These are phyloP conservation scores for Eupsilia transversa DNA, from an alignment of 2,888 invertebrate species.

Conservation along the genomic window DNA sequence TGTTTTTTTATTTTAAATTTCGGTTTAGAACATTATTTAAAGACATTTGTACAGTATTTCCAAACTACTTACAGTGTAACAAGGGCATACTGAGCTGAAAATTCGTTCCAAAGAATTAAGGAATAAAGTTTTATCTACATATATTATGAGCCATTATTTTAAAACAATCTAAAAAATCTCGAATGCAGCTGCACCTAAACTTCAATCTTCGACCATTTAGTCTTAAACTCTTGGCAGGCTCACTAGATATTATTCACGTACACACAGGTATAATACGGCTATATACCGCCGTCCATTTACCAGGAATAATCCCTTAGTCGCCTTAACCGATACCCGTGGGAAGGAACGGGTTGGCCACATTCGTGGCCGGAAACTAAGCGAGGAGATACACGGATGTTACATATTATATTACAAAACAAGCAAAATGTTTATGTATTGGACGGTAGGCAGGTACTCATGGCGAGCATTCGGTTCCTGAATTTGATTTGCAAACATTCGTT, in stretches of 20 bases:
- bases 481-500: background rate
- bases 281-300: conserved; percentile 7
- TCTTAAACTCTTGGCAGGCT: background rate
- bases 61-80: background rate
- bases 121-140: background rate
- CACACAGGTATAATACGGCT: background rate
- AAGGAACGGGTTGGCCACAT: conserved; percentile 14
- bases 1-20: no score
- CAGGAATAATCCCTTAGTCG: conserved; percentile 44
- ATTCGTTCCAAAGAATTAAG: background rate
- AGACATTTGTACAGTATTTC: background rate
- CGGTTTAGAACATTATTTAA: background rate
- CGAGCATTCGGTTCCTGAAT: background rate
- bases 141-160: background rate
- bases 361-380: conserved; percentile 29
- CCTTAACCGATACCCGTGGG: conserved; percentile 53
- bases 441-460: background rate
- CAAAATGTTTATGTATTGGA: background rate
- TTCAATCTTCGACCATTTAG: background rate
- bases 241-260: conserved; percentile 17
- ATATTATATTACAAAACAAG: conserved; percentile 6
- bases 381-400: conserved; percentile 17
- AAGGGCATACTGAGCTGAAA: background rate
- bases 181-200: background rate
- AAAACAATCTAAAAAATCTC: background rate